Evolutionary conservation across 2,888 invertebrate species (phyloP).

Genomic region (Tethea ocularis): DNA sequence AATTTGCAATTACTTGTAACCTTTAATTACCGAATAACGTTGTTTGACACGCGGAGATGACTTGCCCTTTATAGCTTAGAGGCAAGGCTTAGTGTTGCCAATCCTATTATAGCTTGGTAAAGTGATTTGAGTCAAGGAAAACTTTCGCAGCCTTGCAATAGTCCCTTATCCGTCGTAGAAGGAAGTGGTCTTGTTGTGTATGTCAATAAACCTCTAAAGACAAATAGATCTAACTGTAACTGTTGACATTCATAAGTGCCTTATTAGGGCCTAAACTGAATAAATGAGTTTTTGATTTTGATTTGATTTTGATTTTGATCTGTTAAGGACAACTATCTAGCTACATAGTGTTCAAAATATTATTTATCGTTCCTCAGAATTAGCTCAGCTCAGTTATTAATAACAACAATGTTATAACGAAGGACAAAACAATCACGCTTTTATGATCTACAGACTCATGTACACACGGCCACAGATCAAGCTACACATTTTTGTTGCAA

Average conservation of each 20-base stretch:
- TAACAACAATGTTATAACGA: not conserved
- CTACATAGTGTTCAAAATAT: not conserved
- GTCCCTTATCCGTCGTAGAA: not conserved
- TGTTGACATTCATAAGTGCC: too few relatives aligned
- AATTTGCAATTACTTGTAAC: slow-evolving; percentile 52
- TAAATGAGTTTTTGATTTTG: too few relatives aligned
- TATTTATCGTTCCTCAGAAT: slow-evolving; percentile 1
- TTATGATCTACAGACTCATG: not conserved
- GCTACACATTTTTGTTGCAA: too few relatives aligned
- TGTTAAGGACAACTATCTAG: not conserved
- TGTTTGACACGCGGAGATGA: slow-evolving; percentile 18
- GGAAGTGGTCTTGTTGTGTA: not conserved
- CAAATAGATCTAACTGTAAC: too few relatives aligned
- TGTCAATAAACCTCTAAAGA: not conserved
- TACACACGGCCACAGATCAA: too few relatives aligned
- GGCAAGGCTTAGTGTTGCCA: not conserved
- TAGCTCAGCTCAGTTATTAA: not conserved
- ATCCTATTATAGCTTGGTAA: not conserved
- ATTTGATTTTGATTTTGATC: too few relatives aligned
- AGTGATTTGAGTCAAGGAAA: not conserved
- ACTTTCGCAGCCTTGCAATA: too few relatives aligned
- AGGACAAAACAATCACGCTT: slow-evolving; percentile 2
- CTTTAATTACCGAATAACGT: slow-evolving; percentile 47
- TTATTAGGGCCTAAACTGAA: too few relatives aligned
- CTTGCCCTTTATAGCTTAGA: too few relatives aligned